Conservation (phyloP, 2,113 vertebrate genomes). For the Epinephelus fuscoguttatus region DNA sequence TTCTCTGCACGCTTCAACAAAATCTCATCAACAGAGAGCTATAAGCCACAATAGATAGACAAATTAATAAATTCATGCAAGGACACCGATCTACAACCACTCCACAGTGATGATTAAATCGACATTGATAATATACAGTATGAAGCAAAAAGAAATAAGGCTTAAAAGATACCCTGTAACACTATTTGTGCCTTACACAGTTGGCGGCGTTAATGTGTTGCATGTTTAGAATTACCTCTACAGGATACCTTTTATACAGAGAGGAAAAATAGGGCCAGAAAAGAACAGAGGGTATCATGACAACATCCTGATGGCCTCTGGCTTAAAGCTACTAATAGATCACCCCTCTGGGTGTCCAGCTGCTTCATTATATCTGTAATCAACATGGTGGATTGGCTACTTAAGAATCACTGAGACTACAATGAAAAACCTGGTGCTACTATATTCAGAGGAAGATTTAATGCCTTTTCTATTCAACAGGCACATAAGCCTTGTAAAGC, state of each 20-base stretch:
- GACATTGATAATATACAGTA: too few species aligned
- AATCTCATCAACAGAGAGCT: background rate
- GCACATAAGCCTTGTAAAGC: background rate
- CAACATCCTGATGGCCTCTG: background rate
- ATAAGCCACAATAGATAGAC: background rate
- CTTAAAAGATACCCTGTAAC: background rate
- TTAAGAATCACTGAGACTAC: background rate
- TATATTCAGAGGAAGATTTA: constrained; percentile 4
- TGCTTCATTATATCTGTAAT: constrained; percentile 12
- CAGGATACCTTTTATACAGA: background rate
- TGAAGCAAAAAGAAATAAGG: background rate
- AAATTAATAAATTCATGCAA: background rate
- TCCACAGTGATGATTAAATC: too few species aligned
- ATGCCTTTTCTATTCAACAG: background rate
- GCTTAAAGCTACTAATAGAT: background rate
- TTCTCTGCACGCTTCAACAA: background rate
- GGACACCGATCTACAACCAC: background rate
- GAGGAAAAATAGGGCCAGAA: background rate
- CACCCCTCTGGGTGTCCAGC: background rate
- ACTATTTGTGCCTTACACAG: background rate
- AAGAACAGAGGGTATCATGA: background rate
- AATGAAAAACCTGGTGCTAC: background rate
- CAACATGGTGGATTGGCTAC: constrained; percentile 4
- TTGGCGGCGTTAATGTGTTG: background rate
- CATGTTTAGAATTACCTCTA: background rate